A percentile compares a stretch with the other conserved stretches of the same genome.
Conservation (phyloP, 2,113 vertebrate genomes). For the Lanius ludovicianus region DNA sequence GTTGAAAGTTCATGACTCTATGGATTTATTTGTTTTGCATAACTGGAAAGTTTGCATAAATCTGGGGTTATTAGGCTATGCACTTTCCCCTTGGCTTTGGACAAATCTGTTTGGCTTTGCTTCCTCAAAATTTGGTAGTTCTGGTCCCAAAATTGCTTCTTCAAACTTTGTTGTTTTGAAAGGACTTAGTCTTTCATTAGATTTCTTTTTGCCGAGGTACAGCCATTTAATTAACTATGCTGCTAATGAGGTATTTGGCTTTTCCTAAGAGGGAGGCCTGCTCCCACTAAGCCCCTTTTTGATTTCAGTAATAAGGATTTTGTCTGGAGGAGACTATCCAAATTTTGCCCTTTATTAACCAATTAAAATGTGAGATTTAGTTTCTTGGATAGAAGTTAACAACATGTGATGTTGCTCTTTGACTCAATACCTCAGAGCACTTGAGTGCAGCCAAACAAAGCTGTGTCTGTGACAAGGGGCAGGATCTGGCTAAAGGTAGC, state of each 20-base stretch:
- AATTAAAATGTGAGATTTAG: constrained; percentile 7
- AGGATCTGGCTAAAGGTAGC: neutral
- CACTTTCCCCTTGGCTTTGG: neutral
- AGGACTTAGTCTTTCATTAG: neutral
- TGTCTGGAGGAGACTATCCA: neutral
- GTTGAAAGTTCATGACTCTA: neutral
- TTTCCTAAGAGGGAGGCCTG: neutral
- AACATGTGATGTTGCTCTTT: neutral
- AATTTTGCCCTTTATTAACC: constrained; percentile 18
- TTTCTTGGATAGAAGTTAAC: neutral
- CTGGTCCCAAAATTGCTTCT: neutral
- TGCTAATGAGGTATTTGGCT: constrained; percentile 31
- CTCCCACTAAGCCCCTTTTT: neutral
- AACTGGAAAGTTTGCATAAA: neutral
- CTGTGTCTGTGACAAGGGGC: neutral
- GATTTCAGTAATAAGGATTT: constrained; percentile 9
- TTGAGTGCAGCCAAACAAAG: neutral
- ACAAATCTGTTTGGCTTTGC: neutral
- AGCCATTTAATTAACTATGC: neutral
- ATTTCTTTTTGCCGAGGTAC: neutral
- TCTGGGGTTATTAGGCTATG: neutral
- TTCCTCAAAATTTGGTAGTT: neutral
- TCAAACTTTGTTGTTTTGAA: neutral
- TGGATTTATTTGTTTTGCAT: neutral
- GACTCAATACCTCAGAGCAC: neutral